These are phyloP conservation scores for Tinamus guttatus DNA, from an alignment of 2,113 vertebrate genomes.

Conservation along the genomic window DNA sequence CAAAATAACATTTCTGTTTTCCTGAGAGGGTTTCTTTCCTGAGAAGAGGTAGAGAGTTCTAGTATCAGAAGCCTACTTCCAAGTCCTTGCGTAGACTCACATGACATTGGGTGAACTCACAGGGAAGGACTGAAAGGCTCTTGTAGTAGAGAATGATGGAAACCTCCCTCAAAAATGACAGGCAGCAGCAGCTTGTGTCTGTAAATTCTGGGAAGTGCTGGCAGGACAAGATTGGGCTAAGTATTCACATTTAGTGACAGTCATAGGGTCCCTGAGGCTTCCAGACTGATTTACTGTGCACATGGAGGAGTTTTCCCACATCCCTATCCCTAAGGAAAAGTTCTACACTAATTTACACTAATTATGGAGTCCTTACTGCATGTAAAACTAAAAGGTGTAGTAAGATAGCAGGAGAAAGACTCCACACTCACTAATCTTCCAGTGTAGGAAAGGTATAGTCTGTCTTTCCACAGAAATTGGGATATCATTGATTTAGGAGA, in stretches of 20 bases:
- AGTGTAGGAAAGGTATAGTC: neutral
- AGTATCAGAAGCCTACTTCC: neutral
- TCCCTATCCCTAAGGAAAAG: neutral
- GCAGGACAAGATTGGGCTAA: neutral
- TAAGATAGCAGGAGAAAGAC: neutral
- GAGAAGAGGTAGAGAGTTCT: neutral
- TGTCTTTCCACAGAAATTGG: rapidly evolving
- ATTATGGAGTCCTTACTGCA: neutral
- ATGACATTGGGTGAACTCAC: neutral
- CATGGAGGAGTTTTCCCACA: neutral
- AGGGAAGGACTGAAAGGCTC: no score
- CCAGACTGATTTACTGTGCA: neutral
- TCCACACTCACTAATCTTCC: neutral
- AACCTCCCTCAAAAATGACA: neutral
- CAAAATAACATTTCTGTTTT: neutral
- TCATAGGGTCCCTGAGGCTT: neutral
- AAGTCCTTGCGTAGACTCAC: neutral
- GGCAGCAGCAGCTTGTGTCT: neutral
- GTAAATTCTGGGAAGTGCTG: neutral
- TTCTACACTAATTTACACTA: neutral
- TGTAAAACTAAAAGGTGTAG: neutral
- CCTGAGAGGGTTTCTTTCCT: neutral
- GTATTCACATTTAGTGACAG: neutral
- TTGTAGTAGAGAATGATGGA: neutral
- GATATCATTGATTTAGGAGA: neutral